Evolutionary conservation across 2,888 invertebrate genomes (phyloP), one percentile per base, ranked within the genome.

Genomic region (Amiota communis): DNA sequence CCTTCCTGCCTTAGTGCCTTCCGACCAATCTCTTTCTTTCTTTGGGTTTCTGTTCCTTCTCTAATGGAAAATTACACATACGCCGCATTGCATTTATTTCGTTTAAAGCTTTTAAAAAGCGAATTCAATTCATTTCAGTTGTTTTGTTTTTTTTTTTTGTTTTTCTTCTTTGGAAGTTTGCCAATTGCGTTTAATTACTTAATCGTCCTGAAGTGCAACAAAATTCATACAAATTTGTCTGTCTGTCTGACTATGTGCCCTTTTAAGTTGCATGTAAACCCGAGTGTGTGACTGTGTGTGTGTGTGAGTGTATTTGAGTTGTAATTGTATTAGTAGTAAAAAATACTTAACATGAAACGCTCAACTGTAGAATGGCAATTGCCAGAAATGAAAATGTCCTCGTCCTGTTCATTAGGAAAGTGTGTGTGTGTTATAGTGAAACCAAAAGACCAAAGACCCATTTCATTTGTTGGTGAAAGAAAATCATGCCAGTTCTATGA

Each of bases 121-220:
- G 76, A 72, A 81, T 83, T 36, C 36, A 36, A 36, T 36, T 6
- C 6, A 36, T 2, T n/a, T n/a, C n/a, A n/a, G n/a, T n/a, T n/a
- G n/a, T n/a, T n/a, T n/a, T 36, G 1, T 6, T 36, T 36, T 36
- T 36, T 0, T 36, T 36, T 36, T 36, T 36, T 36, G 0, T 36
- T 36, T 6, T 36, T 36, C 36, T 36, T 36, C 36, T 68, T 83
- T 81, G 81, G 80, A 78, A 81, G 81, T 84, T 79, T 85, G 81
- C 84, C 85, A 85, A 85, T 85, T 85, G 84, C 78, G 80, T 85
- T 83, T 83, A 83, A 83, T 84, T 85, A 81, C 83, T 76, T 67
- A 74, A 53, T 13, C 65, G 53, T 65, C 57, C 36, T 23, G 70
- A 59, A 20, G 59, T 36, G 78, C 73, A 68, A 59, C 59, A 36